Conservation (phyloP, 2,113 vertebrate species). For the Mastomys natalensis region DNA sequence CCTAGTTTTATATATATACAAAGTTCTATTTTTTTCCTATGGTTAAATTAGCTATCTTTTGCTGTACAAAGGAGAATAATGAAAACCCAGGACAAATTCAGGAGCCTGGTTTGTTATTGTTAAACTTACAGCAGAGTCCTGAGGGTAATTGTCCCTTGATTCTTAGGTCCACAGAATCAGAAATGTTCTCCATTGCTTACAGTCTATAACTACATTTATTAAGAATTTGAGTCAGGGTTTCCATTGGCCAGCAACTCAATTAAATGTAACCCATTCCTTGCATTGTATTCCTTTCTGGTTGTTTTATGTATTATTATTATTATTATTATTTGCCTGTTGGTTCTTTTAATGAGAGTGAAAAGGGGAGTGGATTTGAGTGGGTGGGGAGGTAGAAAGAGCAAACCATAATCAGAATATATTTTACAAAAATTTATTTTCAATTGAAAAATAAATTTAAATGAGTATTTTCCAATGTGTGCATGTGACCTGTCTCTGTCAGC, state of each 20-base stretch:
- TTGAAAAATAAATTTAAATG: not conserved
- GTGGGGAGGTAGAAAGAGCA: not conserved
- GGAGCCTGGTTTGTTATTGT: not conserved
- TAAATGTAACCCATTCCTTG: not conserved
- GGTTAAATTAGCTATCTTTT: not conserved
- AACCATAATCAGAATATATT: not conserved
- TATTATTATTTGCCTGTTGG: not conserved
- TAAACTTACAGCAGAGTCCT: not conserved
- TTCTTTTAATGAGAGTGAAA: not conserved
- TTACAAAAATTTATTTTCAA: not conserved
- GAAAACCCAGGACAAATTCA: not conserved
- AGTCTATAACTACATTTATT: not conserved
- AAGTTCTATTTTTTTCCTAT: slow-evolving; percentile 3
- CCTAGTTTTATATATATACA: not conserved
- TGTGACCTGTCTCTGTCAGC: not conserved
- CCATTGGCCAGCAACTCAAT: not conserved
- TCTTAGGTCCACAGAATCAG: not conserved
- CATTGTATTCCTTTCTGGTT: not conserved
- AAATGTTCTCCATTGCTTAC: not conserved
- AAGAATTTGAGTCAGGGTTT: not conserved
- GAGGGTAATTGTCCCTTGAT: not conserved
- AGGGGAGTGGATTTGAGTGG: not conserved
- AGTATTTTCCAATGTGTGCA: not conserved
- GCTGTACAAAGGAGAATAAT: not conserved
- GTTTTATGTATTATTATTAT: not conserved